Percentiles rank a stretch among this genome's conserved stretches.
Evolutionary conservation across 2,113 vertebrate genomes (phyloP).

Genomic region (Abramis brama): DNA sequence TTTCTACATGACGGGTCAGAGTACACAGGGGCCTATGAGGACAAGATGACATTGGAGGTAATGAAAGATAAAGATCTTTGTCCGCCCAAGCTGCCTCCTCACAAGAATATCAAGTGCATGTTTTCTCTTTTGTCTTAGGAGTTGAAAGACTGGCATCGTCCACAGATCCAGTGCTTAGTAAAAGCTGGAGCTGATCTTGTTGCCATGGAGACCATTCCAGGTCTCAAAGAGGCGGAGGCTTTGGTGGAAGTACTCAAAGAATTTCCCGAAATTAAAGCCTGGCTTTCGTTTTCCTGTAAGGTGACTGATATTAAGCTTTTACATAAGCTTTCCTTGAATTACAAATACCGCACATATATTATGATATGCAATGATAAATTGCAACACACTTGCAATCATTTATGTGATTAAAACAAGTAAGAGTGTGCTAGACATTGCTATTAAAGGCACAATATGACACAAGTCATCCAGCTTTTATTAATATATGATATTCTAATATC

Average conservation of each 20-base stretch:
- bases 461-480: no score
- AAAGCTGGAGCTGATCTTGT: slow-evolving; percentile 78
- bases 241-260: slow-evolving; percentile 77
- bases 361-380: background rate
- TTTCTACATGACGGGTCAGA: slow-evolving; percentile 79
- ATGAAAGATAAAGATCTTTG: background rate
- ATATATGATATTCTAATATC: no score
- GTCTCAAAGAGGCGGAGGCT: slow-evolving; percentile 78
- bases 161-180: slow-evolving; percentile 72
- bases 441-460: no score
- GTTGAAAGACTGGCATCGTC: slow-evolving; percentile 80
- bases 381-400: background rate
- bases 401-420: background rate
- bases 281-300: slow-evolving; percentile 83
- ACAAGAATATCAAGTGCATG: background rate
- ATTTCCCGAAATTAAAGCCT: slow-evolving; percentile 76
- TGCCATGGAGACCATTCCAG: slow-evolving; percentile 82
- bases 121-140: slow-evolving; percentile 66
- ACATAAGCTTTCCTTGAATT: background rate
- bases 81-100: background rate
- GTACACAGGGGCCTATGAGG: slow-evolving; percentile 78
- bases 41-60: slow-evolving; percentile 76
- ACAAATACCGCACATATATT: background rate
- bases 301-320: slow-evolving; percentile 58
- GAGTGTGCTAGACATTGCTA: background rate